A percentile compares a stretch with the other conserved stretches of the same genome.
Evolutionary conservation across 1,140 invertebrate genomes (phyloP).

Genomic region (Chionoecetes opilio): DNA sequence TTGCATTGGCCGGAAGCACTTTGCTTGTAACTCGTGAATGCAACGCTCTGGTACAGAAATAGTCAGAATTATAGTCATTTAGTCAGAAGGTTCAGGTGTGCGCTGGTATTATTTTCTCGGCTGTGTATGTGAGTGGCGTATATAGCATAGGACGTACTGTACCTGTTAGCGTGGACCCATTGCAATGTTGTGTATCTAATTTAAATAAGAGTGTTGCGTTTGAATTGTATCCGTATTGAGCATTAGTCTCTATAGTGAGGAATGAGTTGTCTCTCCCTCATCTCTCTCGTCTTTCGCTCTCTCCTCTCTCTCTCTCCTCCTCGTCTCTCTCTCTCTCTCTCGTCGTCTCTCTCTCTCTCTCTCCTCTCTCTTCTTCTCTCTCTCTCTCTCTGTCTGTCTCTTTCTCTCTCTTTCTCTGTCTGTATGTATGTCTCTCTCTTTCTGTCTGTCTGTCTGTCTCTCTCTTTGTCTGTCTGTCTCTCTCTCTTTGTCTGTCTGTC

Average conservation of each 20-base stretch:
- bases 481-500: neutral
- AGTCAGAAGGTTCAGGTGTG: neutral
- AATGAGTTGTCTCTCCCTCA: too few relatives aligned
- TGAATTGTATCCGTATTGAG: neutral
- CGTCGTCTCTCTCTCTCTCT: too few relatives aligned
- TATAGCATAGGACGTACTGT: neutral
- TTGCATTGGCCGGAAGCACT: neutral
- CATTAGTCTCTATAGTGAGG: neutral
- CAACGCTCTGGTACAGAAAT: too few relatives aligned
- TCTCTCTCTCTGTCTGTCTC: too few relatives aligned
- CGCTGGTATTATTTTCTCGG: neutral
- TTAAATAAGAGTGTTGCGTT: neutral
- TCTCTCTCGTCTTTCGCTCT: too few relatives aligned
- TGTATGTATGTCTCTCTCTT: too few relatives aligned
- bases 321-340: too few relatives aligned
- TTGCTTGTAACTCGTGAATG: neutral
- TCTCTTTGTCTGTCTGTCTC: neutral
- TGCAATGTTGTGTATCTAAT: conserved; percentile 7
- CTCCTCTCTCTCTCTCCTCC: too few relatives aligned
- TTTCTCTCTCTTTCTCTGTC: too few relatives aligned
- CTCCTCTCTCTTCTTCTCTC: too few relatives aligned
- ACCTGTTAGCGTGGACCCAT: neutral
- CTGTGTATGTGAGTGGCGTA: neutral
- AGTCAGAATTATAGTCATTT: neutral
- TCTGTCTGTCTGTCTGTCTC: neutral